A percentile compares a stretch with the other conserved stretches of the same genome.
Conservation (phyloP, 2,113 vertebrate species). For the Todiramphus saurophagus region DNA sequence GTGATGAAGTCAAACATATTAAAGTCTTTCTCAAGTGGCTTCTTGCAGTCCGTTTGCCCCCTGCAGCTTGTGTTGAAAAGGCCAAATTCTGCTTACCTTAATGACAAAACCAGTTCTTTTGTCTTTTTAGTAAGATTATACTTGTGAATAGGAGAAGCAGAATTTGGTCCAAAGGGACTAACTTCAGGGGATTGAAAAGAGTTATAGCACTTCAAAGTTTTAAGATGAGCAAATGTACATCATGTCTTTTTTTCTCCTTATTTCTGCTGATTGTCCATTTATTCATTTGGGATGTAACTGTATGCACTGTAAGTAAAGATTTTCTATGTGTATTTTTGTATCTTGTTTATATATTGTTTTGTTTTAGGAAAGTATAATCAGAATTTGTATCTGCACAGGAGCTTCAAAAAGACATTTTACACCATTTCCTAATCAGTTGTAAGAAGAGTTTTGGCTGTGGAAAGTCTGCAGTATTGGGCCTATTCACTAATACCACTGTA, state of each 20-base stretch:
- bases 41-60: not conserved
- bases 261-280: not conserved
- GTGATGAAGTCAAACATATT: not conserved
- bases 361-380: not conserved
- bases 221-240: not conserved
- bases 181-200: not conserved
- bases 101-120: not conserved
- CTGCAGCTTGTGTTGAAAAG: not conserved
- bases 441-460: not conserved
- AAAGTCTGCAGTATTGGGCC: not conserved
- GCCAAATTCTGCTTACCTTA: not conserved
- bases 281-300: not conserved
- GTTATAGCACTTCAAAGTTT: not conserved
- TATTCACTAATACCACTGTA: not conserved
- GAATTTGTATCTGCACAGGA: not conserved
- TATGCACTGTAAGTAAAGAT: not conserved
- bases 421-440: not conserved
- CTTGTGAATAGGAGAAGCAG: not conserved
- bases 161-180: not conserved
- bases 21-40: not conserved
- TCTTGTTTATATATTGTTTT: not conserved
- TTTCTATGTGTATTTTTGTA: not conserved
- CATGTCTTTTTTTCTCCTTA: not conserved
- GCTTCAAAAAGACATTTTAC: not conserved
- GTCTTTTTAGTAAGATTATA: not conserved